A percentile compares a stretch with the other conserved stretches of the same genome.
Conservation (phyloP, 2,797 vertebrate genomes). For the Cirrhinus mrigala region DNA sequence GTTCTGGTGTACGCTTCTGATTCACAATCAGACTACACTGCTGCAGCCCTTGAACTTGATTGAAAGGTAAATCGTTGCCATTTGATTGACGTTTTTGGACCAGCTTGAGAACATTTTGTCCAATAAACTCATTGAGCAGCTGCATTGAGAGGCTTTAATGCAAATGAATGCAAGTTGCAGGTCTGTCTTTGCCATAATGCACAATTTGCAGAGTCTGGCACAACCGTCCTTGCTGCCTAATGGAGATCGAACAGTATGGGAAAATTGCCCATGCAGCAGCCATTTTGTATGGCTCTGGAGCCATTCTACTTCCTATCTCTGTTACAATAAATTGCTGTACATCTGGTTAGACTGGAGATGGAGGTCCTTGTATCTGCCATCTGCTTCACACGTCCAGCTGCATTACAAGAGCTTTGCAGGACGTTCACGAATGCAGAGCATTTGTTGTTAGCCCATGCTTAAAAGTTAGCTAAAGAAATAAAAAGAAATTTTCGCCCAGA, state of each 20-base stretch:
- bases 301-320: constrained; percentile 25
- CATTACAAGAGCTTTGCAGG: constrained; percentile 1
- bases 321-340: constrained; percentile 40
- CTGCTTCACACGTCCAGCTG: constrained; percentile 30
- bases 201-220: constrained; percentile 56
- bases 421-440: not conserved
- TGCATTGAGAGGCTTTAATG: constrained; percentile 52
- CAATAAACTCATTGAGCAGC: constrained; percentile 37
- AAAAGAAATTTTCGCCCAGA: not conserved
- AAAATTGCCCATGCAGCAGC: constrained; percentile 57
- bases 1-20: not conserved
- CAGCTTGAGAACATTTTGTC: constrained; percentile 24
- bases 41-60: constrained; percentile 10
- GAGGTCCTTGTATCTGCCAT: not conserved
- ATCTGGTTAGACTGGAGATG: constrained; percentile 19
- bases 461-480: too few relatives aligned
- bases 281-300: constrained; percentile 57
- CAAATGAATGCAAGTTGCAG: constrained; percentile 52
- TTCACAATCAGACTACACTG: not conserved
- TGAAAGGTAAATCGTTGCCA: constrained; percentile 50
- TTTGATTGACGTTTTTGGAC: constrained; percentile 41
- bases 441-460: not conserved
- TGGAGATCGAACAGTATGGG: constrained; percentile 60
- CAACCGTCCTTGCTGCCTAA: constrained; percentile 54
- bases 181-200: constrained; percentile 49